Evolutionary conservation across 2,888 invertebrate species (phyloP), one percentile per base, ranked within the genome.

Genomic region (Lasioglossum vierecki): DNA sequence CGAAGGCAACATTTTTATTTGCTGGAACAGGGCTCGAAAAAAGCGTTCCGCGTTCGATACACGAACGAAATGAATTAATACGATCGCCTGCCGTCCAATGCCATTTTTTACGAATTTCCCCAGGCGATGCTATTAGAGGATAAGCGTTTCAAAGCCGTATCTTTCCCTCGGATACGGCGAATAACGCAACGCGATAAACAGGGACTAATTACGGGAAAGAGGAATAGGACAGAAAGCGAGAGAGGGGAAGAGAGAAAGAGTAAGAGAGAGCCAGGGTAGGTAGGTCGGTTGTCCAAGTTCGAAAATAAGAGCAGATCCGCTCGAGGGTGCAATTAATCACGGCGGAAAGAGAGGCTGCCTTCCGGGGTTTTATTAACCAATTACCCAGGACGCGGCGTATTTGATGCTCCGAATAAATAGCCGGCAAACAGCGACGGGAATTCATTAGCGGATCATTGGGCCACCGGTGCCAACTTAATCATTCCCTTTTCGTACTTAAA

Each of bases 301-400:
- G 76, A 80, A 88, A 91, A 90, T 88, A 86, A 86, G 87, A 88
- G 80, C 88, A 76, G 86, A 85, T 85, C 85, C 86, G 86, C 88
- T 87, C 86, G 84, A 79, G 89, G 89, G 86, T 85, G 88, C 89
- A 88, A 93, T 92, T 92, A 93, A 93, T 93, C 92, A 93, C 88
- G 90, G 85, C 87, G 90, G 90, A 92, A 92, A 90, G 90, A 88
- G 88, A 89, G 88, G 39, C 85, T 86, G 90, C 91, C 92, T 92
- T 91, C 91, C 91, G 92, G 90, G 89, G 90, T 92, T 93, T 91
- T 91, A 89, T 92, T 89, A 92, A 91, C 92, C 93, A 92, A 92
- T 93, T 93, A 93, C 90, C 88, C 11, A 80, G 89, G 89, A 86
- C 89, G 85, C 87, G 88, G 84, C 84, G 83, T 88, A 90, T 92